A percentile compares a stretch with the other conserved stretches of the same genome.
These are phyloP conservation scores for Clytia hemisphaerica DNA, from an alignment of 30 jellyfish, hydroid and myxozoan genomes.

Conservation along the genomic window DNA sequence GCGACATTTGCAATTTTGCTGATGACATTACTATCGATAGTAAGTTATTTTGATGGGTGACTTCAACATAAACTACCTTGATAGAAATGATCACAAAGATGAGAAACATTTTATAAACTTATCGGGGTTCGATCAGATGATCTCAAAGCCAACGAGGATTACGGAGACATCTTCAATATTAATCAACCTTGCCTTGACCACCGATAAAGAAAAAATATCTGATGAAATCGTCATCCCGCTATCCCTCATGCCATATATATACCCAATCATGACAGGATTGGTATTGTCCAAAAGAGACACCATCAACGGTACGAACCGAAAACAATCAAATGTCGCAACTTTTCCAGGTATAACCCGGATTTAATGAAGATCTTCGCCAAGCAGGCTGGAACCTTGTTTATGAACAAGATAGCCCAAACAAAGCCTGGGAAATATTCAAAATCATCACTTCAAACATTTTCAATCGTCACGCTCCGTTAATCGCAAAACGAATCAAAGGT, in stretches of 20 bases:
- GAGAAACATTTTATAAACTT: conserved; percentile 6
- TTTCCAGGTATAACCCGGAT: conserved; percentile 34
- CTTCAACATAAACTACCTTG: conserved; percentile 51
- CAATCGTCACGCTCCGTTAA: conserved; percentile 47
- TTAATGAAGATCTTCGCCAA: conserved; percentile 27
- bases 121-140: conserved; percentile 18
- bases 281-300: conserved; percentile 50
- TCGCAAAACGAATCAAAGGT: conserved; percentile 41
- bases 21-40: no score
- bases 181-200: conserved; percentile 37
- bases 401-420: conserved; percentile 18
- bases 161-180: conserved; percentile 19
- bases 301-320: conserved; percentile 8
- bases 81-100: conserved; percentile 22
- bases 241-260: no score
- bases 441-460: conserved; percentile 17
- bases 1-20: no score
- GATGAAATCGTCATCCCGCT: conserved; percentile 32
- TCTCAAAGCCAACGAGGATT: conserved; percentile 29
- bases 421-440: conserved; percentile 54
- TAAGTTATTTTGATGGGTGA: no score
- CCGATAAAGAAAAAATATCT: conserved; percentile 7
- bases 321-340: conserved; percentile 46
- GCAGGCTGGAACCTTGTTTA: conserved; percentile 34
- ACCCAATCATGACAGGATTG: conserved; percentile 47